Base-by-base conservation (phyloP, 2,797 vertebrate species). In the Ptychobarbus kaznakovi region DNA sequence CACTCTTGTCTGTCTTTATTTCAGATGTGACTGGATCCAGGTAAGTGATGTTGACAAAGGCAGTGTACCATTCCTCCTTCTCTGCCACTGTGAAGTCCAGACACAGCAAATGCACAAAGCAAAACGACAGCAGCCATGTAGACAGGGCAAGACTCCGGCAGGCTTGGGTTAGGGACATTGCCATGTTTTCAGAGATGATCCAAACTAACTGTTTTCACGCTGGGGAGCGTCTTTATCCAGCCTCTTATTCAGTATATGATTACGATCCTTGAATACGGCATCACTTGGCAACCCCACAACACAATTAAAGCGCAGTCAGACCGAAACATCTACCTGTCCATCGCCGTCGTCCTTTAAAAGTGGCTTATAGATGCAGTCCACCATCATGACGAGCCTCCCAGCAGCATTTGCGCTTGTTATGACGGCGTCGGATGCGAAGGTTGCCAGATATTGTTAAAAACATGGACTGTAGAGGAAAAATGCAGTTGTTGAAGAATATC, bases 41-140 rank as follows among this genome's bases (percentile, higher is more conserved):
- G 89, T 99, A 98, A 86, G 97, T 97, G 93, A 99, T 97, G 95
- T 98, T 99, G 86, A 99, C 97, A 90, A 99, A 98, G 15, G 98
- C 98, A 22, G 98, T 99, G 96, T 99, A 99, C 98, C 98, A 99
- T 86, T 99, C 98, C 92, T 99, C 98, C 91, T 98, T 99, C 94
- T 99, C 98, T 2, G 98, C 98, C 78, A 97, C 98, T 7, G 98
- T 98, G 91, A 99, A 97, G 95, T 99, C 98, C 96, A 99, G 92
- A 90, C 97, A 97, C 87, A 98, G 94, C 93, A 98, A 92, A 95
- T 98, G 97, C 88, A 99, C 97, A 93, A 98, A 98, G 92, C 97
- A 98, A 91, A 98, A 97, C 89, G 97, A 98, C 88, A 99, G 96
- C 93, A 99, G 95, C 97, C 97, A 97, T 94, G 97, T 97, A 95